Conservation (phyloP, 1,140 invertebrate genomes). For the Hirudo medicinalis region DNA sequence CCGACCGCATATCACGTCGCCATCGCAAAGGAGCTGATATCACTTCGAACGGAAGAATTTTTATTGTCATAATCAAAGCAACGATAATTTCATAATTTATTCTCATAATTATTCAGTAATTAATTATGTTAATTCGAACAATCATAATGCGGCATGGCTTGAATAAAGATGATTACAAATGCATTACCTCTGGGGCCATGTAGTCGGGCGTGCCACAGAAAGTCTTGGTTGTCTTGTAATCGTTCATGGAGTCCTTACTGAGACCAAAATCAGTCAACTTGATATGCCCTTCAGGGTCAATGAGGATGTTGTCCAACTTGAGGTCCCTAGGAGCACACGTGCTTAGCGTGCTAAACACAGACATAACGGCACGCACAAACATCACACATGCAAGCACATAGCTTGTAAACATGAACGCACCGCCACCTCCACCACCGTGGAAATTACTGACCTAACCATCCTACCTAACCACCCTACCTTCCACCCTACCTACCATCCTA, state of each 20-base stretch:
- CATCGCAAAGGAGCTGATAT: too few species aligned
- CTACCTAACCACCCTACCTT: too few species aligned
- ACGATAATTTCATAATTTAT: too few species aligned
- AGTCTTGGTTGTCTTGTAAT: slow-evolving; percentile 90
- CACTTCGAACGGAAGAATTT: too few species aligned
- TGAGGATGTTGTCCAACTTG: slow-evolving; percentile 91
- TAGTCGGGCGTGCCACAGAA: slow-evolving; percentile 99
- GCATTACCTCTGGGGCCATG: slow-evolving; percentile 63
- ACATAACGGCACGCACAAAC: neutral
- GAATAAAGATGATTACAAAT: neutral
- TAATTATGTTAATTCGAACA: too few species aligned
- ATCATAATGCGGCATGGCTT: too few species aligned
- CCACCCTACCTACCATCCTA: too few species aligned
- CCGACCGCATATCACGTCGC: too few species aligned
- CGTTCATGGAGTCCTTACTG: slow-evolving; percentile 90
- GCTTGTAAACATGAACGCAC: neutral
- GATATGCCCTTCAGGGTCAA: slow-evolving; percentile 94
- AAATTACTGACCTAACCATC: too few species aligned
- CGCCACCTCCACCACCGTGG: neutral
- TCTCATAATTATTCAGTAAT: too few species aligned
- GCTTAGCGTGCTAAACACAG: neutral
- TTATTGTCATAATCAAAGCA: too few species aligned
- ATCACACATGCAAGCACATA: neutral
- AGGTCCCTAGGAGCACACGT: slow-evolving; percentile 56
- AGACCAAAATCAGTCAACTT: slow-evolving; percentile 99